These are phyloP conservation scores for Aphidoletes aphidimyza DNA, from an alignment of 2,888 invertebrate species.

Conservation along the genomic window DNA sequence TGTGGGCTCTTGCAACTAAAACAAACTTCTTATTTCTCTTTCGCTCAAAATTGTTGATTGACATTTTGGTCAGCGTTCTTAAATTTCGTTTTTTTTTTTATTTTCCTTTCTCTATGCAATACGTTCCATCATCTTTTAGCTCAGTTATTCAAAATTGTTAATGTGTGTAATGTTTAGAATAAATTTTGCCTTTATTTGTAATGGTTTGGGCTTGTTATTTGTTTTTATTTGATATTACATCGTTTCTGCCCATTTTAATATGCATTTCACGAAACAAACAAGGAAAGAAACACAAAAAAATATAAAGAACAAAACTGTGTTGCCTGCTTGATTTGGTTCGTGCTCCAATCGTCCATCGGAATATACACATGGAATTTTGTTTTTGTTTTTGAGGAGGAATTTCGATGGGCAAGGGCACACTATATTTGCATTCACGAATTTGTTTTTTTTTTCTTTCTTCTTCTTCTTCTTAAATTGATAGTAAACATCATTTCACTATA, in stretches of 20 bases:
- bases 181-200: too few species aligned
- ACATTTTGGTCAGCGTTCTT: slow-evolving; percentile 41
- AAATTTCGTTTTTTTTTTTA: neutral
- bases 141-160: too few species aligned
- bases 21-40: neutral
- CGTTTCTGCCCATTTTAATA: too few species aligned
- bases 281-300: neutral
- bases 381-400: neutral
- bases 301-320: neutral
- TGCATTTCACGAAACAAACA: too few species aligned
- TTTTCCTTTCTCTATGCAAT: neutral
- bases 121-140: neutral
- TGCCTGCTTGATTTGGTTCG: neutral
- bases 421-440: neutral
- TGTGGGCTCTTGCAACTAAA: neutral
- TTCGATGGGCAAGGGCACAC: slow-evolving; percentile 14
- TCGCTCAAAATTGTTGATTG: slow-evolving; percentile 24
- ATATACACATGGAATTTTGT: slow-evolving; percentile 27
- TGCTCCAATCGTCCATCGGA: slow-evolving; percentile 5
- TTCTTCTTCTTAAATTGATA: slow-evolving; percentile 23
- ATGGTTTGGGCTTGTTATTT: too few species aligned
- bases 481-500: slow-evolving; percentile 49
- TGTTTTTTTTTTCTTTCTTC: too few species aligned
- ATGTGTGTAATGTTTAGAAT: too few species aligned
- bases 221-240: too few species aligned